Conservation (phyloP, 2,888 invertebrate species). For the Acleris laterana region DNA sequence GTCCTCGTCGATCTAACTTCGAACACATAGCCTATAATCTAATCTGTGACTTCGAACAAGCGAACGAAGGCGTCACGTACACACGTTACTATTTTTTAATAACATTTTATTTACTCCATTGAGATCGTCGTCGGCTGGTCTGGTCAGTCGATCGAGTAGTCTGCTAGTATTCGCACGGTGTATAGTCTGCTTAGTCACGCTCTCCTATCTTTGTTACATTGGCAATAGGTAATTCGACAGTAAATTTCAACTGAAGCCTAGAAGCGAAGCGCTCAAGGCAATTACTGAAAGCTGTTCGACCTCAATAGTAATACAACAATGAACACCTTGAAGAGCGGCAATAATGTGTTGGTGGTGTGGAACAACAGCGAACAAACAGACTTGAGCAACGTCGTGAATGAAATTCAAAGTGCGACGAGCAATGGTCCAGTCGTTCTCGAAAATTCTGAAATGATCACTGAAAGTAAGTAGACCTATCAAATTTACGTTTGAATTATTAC, state of each 20-base stretch:
- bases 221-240: not conserved
- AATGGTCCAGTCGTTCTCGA: conserved; percentile 82
- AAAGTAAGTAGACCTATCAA: conserved; percentile 77
- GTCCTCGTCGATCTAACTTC: too few relatives aligned
- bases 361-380: conserved; percentile 74
- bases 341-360: conserved; percentile 85
- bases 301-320: conserved; percentile 46
- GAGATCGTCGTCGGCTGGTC: not conserved
- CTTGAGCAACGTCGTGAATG: conserved; percentile 78
- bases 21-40: too few relatives aligned
- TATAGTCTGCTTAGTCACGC: not conserved
- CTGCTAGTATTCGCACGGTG: not conserved
- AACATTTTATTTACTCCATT: conserved; percentile 6
- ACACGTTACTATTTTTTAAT: conserved; percentile 11
- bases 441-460: conserved; percentile 84
- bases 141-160: conserved; percentile 1
- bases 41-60: too few relatives aligned
- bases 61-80: conserved; percentile 10
- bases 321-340: conserved; percentile 63
- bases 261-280: conserved; percentile 3
- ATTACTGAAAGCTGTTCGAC: not conserved
- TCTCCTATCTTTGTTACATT: conserved; percentile 1
- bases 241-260: conserved; percentile 5
- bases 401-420: conserved; percentile 73
- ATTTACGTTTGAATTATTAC: not conserved